Conservation (phyloP, 2,113 vertebrate species). For the Malurus alboscapulatus region DNA sequence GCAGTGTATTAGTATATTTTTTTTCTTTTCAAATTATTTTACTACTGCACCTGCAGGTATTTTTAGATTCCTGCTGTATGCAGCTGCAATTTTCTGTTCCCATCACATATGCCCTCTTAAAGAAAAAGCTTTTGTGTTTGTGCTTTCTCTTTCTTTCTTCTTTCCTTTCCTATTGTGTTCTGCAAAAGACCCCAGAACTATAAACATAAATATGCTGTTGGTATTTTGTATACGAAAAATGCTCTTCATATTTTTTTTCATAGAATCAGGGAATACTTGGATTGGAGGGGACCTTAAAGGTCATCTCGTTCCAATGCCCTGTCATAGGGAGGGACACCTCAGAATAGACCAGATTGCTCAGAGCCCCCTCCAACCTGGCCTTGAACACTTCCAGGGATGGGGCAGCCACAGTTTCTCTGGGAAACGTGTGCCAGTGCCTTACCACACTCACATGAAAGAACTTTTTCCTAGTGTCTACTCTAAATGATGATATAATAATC, state of each 20-base stretch:
- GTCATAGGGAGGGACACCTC: no score
- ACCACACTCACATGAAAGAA: fast-evolving
- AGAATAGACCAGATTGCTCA: background rate
- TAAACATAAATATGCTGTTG: background rate
- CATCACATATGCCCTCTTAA: background rate
- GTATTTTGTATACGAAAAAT: background rate
- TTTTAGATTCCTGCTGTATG: background rate
- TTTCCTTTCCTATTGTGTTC: background rate
- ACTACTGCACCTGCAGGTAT: background rate
- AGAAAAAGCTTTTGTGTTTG: background rate
- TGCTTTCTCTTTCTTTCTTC: background rate
- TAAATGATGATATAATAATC: background rate
- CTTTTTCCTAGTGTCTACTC: background rate
- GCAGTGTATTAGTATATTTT: background rate
- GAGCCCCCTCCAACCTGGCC: background rate
- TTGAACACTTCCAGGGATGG: background rate
- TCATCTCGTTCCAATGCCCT: background rate
- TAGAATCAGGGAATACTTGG: background rate
- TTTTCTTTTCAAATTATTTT: background rate
- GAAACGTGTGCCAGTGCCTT: background rate
- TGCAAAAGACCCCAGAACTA: background rate
- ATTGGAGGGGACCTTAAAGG: background rate
- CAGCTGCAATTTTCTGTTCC: background rate
- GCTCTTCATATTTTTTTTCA: background rate
- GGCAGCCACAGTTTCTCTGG: background rate